Percentiles rank a stretch among this genome's conserved stretches.
Conservation (phyloP, 2,797 vertebrate species). For the Rhynchotus rufescens region DNA sequence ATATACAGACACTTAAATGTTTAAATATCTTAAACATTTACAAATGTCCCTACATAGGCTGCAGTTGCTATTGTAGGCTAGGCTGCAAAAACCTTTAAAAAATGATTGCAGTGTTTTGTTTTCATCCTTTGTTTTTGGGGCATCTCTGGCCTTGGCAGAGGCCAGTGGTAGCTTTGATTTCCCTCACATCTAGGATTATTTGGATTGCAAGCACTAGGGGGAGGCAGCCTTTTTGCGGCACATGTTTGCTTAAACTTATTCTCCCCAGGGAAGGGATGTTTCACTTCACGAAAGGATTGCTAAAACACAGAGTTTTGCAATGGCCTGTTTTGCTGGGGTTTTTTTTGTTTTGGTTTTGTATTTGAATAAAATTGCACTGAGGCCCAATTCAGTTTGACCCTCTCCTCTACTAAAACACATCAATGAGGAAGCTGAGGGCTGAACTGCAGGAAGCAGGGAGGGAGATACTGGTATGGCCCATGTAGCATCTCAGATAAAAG, state of each 20-base stretch:
- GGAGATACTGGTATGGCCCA: background rate
- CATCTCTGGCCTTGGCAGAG: background rate
- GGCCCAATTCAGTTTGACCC: background rate
- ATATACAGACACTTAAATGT: background rate
- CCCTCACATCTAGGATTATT: background rate
- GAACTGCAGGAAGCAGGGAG: background rate
- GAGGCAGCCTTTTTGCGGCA: background rate
- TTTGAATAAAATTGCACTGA: background rate
- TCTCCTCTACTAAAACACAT: background rate
- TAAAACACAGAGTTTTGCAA: background rate
- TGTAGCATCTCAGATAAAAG: background rate
- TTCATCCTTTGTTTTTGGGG: background rate
- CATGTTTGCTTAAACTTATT: background rate
- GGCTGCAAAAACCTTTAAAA: background rate
- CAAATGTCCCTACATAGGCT: background rate
- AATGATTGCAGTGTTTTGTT: background rate
- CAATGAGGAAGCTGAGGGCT: background rate
- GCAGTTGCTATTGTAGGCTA: background rate
- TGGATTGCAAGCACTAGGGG: slow-evolving; percentile 27
- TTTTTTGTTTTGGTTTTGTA: background rate
- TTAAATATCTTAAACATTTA: background rate
- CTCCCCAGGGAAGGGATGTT: background rate
- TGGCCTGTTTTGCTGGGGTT: background rate
- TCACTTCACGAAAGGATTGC: slow-evolving; percentile 11
- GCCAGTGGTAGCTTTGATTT: background rate